Base-by-base conservation (phyloP, 37 sponge, comb jelly and placozoan genomes). In the Bolinopsis microptera region DNA sequence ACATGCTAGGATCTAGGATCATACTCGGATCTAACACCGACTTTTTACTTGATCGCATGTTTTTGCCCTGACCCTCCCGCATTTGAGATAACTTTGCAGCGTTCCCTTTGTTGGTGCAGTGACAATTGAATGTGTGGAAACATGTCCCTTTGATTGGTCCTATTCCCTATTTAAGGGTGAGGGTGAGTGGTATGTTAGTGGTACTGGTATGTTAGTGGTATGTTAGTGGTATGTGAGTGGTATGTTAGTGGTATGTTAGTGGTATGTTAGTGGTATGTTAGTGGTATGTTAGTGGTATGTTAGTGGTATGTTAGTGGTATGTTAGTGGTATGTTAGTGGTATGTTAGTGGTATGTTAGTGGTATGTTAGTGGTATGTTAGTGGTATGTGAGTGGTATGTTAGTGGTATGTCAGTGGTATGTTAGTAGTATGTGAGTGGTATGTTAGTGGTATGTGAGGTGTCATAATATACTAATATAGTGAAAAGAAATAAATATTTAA, bases 41-140 rank as follows among this genome's bases (percentile, higher is more conserved):
- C 5, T 30, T n/a, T 21, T 72, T 72, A 5, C 5, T 48, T 5
- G 13, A 18, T 21, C 75, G 75, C 18, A n/a, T 23, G 61, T 48
- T 48, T 48, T 48, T 48, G 61, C 9, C 5, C 13, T 48, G 61
- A 13, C 9, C 5, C 13, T 48, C 9, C 61, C 13, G 5, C 13
- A 48, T 48, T 13, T 18, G 5, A 13, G 61, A 48, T 5, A 48
- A 13, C 61, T 48, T 48, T 5, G 5, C 61, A 13, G 61, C 61
- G 61, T 86, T 86, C 2, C 13, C 90, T 30, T 33, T 28, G 61
- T 86, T 86, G 1, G 36, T 38, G 26, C 90, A 86, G 61, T 41
- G 41, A 41, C 90, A 86, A 48, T 86, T 86, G 90, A 86, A 86
- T 38, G 90, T 86, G 90, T 86, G 90, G 61, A 86, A 86, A 41